A percentile compares a stretch with the other conserved stretches of the same genome.
Conservation (phyloP, 2,113 vertebrate genomes). For the Pteropus alecto region DNA sequence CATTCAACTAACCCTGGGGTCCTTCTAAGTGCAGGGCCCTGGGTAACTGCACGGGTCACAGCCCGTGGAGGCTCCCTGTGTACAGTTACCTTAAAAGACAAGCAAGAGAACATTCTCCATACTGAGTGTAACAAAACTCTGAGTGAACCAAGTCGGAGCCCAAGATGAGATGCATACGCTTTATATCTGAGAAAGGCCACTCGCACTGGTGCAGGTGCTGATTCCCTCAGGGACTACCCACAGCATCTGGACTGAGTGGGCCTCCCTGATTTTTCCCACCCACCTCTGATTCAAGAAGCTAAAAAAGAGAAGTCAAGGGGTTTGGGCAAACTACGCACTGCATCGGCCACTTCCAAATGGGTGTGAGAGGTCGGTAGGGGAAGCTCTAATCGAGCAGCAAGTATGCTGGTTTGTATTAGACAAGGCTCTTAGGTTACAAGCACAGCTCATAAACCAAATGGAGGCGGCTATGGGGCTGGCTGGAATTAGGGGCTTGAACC, state of each 20-base stretch:
- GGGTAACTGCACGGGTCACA: background rate
- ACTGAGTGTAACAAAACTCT: background rate
- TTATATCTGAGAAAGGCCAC: background rate
- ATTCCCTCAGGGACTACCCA: background rate
- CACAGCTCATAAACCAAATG: background rate
- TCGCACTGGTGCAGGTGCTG: background rate
- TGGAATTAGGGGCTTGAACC: background rate
- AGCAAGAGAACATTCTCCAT: background rate
- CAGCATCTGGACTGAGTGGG: background rate
- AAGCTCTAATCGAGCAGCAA: background rate
- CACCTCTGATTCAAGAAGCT: background rate
- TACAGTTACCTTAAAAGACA: background rate
- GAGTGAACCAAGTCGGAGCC: background rate
- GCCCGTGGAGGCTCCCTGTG: background rate
- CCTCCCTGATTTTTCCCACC: background rate
- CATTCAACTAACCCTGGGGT: background rate
- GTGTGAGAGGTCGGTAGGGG: background rate
- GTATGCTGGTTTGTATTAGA: background rate
- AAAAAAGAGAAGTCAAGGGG: background rate
- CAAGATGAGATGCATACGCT: background rate
- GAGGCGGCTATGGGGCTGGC: background rate
- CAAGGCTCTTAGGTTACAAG: background rate
- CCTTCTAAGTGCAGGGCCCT: background rate
- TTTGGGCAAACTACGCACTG: background rate
- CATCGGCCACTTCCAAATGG: background rate